A percentile compares a stretch with the other conserved stretches of the same genome.
Evolutionary conservation across 1,140 invertebrate species (phyloP).

Genomic region (Batillaria attramentaria): DNA sequence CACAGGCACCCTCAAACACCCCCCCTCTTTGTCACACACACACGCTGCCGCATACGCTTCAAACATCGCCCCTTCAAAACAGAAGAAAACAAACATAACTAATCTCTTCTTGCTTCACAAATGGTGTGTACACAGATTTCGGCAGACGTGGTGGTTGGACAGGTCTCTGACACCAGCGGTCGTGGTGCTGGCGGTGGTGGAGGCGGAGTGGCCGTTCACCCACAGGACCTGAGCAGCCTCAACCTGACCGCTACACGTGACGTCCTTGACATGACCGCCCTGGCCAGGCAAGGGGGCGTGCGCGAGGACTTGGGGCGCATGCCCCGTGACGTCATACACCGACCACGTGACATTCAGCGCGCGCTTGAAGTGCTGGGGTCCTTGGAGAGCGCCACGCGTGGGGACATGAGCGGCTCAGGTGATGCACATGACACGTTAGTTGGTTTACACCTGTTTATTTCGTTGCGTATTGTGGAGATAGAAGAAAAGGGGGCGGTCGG

Average conservation of each 20-base stretch:
- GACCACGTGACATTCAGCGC: conserved; percentile 26
- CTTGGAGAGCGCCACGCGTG: background rate
- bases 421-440: no score
- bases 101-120: no score
- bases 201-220: conserved; percentile 1
- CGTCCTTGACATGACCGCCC: conserved; percentile 14
- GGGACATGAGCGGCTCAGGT: background rate
- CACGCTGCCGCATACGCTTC: no score
- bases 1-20: no score
- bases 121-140: conserved; percentile 1
- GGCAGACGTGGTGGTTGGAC: conserved; percentile 23
- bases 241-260: conserved; percentile 21
- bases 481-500: no score
- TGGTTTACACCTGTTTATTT: no score
- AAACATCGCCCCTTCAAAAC: no score
- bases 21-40: no score
- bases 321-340: conserved; percentile 22
- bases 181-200: background rate
- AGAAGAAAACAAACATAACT: no score
- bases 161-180: background rate
- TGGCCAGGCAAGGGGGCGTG: background rate
- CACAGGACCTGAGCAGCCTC: conserved; percentile 22
- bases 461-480: no score
- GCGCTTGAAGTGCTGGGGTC: conserved; percentile 13
- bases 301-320: background rate